These are phyloP conservation scores for Lepeophtheirus nordmannii DNA, from an alignment of 2,888 invertebrate genomes.

Conservation along the genomic window DNA sequence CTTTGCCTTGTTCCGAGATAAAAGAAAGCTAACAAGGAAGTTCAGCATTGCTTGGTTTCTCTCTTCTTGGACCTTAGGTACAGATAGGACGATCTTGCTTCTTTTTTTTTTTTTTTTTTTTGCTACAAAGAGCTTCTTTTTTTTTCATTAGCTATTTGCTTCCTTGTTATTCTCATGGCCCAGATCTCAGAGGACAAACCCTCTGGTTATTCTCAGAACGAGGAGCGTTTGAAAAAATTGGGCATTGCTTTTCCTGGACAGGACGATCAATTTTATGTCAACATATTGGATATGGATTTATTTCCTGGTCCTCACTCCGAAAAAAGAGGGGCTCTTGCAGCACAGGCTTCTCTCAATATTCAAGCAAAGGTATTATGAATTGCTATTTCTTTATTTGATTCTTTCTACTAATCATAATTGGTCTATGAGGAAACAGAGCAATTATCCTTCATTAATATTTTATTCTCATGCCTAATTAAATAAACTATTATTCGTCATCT, in stretches of 20 bases:
- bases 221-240: neutral
- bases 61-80: constrained; percentile 19
- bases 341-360: no score
- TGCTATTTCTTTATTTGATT: no score
- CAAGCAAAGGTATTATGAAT: no score
- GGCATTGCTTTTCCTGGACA: neutral
- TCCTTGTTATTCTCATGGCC: constrained; percentile 19
- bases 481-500: no score
- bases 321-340: neutral
- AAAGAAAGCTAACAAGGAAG: constrained; percentile 6
- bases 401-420: no score
- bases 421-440: no score
- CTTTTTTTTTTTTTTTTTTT: neutral
- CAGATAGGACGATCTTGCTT: neutral
- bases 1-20: constrained; percentile 18
- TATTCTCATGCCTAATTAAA: no score
- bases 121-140: neutral
- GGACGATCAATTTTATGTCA: neutral
- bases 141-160: constrained; percentile 13
- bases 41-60: constrained; percentile 22
- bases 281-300: constrained; percentile 14
- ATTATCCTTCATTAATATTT: no score
- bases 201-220: neutral
- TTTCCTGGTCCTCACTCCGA: constrained; percentile 20
- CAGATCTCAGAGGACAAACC: constrained; percentile 10